Evolutionary conservation across 1,140 invertebrate genomes (phyloP), one percentile per base, ranked within the genome.

Genomic region (Euura saliciscinereae): DNA sequence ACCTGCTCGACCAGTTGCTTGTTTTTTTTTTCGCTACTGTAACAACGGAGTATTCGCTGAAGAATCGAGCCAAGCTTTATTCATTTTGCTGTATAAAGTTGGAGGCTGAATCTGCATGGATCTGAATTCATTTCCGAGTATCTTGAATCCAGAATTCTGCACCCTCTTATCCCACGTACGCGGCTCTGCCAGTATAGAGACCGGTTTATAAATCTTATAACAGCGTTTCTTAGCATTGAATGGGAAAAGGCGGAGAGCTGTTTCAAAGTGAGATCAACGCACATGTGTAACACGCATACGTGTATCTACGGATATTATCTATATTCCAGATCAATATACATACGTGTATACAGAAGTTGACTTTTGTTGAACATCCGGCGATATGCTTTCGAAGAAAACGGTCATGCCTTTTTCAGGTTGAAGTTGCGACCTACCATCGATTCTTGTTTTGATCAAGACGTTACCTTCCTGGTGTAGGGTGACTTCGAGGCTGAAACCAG

Each of bases 171-270:
- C 3, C 8, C 51, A 59, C 51, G 51, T 59, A 59, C 13, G 51
- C 51, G 8, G 51, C 51, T 59, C 51, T 59, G 51, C 8, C 51
- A 59, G 28, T 59, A 2, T n/a, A 59, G 51, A 59, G 51, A 59
- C 51, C 51, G 51, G 51, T 59, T 59, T 59, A 59, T 59, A 59
- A 59, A 59, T 59, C 51, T 59, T n/a, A 28, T 28, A 59, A n/a
- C 51, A 59, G 51, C 51, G 51, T 59, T 59, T 59, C 51, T 59
- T 59, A 6, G 51, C 51, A 59, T 59, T 59, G 51, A 59, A 59
- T 59, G 51, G 51, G 13, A 59, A n/a, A 59, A 59, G 51, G 8
- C 51, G 13, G 51, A 59, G 51, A 59, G 13, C 51, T 8, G 28
- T 28, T 28, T 28, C 28, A 28, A 28, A 28, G 28, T 28, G 28